phyloP scores from a whole-genome alignment of 2,888 invertebrate species.

The Oxytorus armatus region DNA sequence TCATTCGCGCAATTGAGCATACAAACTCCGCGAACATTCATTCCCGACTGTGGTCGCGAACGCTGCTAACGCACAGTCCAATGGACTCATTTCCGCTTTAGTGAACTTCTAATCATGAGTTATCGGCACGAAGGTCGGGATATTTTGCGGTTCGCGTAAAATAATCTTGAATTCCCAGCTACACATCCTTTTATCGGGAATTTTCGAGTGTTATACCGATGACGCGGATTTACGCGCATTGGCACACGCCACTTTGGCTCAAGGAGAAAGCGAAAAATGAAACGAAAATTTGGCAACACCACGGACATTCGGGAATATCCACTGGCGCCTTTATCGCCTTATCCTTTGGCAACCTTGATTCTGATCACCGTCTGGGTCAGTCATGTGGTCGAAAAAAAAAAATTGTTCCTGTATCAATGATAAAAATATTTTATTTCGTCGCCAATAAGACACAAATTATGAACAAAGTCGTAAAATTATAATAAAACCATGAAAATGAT shows the following conservation, averaged over 20 bases:
- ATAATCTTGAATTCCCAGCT: conserved; percentile 2
- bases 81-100: conserved; percentile 41
- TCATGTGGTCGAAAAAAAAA: background rate
- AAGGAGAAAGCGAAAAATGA: conserved; percentile 11
- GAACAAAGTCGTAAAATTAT: no score
- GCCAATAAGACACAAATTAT: background rate
- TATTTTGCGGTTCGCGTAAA: conserved; percentile 32
- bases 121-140: conserved; percentile 53
- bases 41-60: conserved; percentile 2
- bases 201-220: background rate
- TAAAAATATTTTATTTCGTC: background rate
- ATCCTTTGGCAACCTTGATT: conserved; percentile 54
- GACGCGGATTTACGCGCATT: conserved; percentile 17
- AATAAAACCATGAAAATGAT: no score
- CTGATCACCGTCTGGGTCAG: conserved; percentile 41
- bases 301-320: conserved; percentile 30
- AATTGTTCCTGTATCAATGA: background rate
- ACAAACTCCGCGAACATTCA: conserved; percentile 1
- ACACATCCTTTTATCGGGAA: background rate
- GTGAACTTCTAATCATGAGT: conserved; percentile 53
- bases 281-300: conserved; percentile 53
- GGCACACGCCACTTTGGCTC: conserved; percentile 55
- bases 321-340: conserved; percentile 55
- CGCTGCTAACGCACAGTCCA: background rate
- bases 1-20: background rate